A percentile compares a stretch with the other conserved stretches of the same genome.
Conservation (phyloP, 1,140 invertebrate species). For the Eubasilissa regina region DNA sequence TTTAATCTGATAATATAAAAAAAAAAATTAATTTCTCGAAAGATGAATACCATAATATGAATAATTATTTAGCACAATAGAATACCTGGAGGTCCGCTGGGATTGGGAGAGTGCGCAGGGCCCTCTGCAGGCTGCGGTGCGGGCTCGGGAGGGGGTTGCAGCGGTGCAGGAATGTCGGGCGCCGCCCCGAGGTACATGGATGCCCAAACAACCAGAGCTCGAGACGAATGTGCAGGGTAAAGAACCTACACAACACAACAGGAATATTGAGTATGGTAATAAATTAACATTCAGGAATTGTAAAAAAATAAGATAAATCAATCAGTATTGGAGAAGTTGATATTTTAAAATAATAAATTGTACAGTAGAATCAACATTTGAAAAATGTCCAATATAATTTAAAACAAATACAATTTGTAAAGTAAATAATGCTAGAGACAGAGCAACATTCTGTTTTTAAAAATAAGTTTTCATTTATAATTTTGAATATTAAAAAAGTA, state of each 20-base stretch:
- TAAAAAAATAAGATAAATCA: too few relatives aligned
- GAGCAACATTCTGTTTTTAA: too few relatives aligned
- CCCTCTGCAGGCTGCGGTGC: conserved; percentile 45
- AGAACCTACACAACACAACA: conserved; percentile 76
- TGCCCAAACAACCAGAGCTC: conserved; percentile 87
- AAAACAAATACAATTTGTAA: too few relatives aligned
- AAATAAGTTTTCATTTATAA: too few relatives aligned
- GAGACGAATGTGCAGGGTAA: conserved; percentile 88
- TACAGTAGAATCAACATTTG: too few relatives aligned
- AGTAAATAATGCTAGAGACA: too few relatives aligned
- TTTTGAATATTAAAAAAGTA: too few relatives aligned
- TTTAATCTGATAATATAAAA: not conserved
- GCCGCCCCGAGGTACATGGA: conserved; percentile 84
- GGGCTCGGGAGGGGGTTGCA: conserved; percentile 49
- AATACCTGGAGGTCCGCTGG: conserved; percentile 24
- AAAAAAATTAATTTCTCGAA: not conserved
- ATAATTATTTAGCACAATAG: not conserved
- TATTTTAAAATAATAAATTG: too few relatives aligned
- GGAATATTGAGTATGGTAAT: too few relatives aligned
- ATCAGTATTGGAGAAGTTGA: too few relatives aligned
- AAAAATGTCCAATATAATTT: too few relatives aligned
- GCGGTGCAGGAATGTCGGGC: conserved; percentile 56
- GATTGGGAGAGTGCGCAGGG: conserved; percentile 34
- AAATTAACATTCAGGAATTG: too few relatives aligned
- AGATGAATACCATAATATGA: conserved; percentile 17